A percentile compares a stretch with the other conserved stretches of the same genome.
phyloP scores from a whole-genome alignment of 2,113 vertebrate genomes.

The Varanus salvator region DNA sequence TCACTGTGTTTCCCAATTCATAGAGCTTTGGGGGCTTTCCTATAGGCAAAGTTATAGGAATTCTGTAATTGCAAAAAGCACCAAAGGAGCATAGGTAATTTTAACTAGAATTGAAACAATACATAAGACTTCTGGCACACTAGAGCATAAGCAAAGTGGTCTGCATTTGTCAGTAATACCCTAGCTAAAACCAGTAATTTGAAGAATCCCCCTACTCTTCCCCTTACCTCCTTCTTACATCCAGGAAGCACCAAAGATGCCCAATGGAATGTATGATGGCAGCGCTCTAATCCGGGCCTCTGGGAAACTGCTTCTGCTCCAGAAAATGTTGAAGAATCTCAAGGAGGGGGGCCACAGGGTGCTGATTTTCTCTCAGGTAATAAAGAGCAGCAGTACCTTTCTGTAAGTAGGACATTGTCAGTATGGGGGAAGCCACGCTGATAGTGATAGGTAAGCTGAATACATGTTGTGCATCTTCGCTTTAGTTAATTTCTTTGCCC shows the following conservation, averaged over 20 bases:
- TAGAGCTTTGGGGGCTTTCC: not conserved
- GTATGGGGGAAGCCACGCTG: not conserved
- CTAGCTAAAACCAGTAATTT: not conserved
- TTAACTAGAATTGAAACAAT: not conserved
- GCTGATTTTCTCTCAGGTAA: slow-evolving; percentile 97
- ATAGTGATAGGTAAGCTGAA: not conserved
- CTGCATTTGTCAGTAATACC: not conserved
- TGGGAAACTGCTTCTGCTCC: slow-evolving; percentile 91
- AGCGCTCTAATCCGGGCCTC: slow-evolving; percentile 91
- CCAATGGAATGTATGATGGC: slow-evolving; percentile 98
- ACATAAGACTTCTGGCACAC: not conserved
- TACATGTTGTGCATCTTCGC: not conserved
- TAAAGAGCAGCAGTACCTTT: not conserved
- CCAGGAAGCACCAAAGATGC: slow-evolving; percentile 97
- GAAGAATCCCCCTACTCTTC: not conserved
- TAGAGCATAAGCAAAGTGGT: not conserved
- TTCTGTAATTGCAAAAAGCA: not conserved
- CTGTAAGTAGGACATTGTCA: not conserved
- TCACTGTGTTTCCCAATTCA: not conserved
- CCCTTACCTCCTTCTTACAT: not conserved
- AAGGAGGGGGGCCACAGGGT: slow-evolving; percentile 96
- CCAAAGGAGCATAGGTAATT: not conserved
- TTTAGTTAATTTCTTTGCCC: not conserved
- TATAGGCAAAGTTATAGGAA: not conserved
- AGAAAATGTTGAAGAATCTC: slow-evolving; percentile 95